phyloP scores from a whole-genome alignment of 2,888 invertebrate species.

The Octodonta nipae region DNA sequence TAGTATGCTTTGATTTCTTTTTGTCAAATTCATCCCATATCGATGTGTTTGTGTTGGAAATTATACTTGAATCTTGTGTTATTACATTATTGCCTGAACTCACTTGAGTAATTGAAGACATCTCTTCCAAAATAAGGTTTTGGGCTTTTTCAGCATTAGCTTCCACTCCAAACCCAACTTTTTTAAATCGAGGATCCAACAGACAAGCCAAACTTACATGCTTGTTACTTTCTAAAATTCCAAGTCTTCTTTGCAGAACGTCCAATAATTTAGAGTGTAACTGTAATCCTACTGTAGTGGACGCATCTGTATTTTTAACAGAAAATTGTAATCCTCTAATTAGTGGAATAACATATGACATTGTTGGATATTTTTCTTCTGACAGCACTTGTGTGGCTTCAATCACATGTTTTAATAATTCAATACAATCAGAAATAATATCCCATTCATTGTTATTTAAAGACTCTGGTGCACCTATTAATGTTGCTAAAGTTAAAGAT shows the following conservation, averaged over 20 bases:
- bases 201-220: slow-evolving; percentile 14
- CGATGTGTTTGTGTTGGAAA: neutral
- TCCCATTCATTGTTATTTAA: slow-evolving; percentile 10
- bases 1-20: neutral
- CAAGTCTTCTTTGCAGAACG: slow-evolving; percentile 5
- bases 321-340: slow-evolving; percentile 14
- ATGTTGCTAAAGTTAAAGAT: slow-evolving; percentile 8
- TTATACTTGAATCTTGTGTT: neutral
- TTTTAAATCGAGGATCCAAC: slow-evolving; percentile 17
- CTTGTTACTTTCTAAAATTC: slow-evolving; percentile 8
- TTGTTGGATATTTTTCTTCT: slow-evolving; percentile 12
- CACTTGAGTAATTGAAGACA: slow-evolving; percentile 1
- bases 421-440: slow-evolving; percentile 8
- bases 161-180: slow-evolving; percentile 13
- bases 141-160: slow-evolving; percentile 13
- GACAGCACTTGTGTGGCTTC: slow-evolving; percentile 9
- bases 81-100: neutral
- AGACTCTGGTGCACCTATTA: slow-evolving; percentile 8
- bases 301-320: slow-evolving; percentile 5
- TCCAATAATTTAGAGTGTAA: slow-evolving; percentile 7
- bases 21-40: neutral
- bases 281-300: slow-evolving; percentile 4
- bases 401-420: slow-evolving; percentile 8
- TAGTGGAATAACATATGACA: slow-evolving; percentile 18
- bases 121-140: slow-evolving; percentile 12